Conservation (phyloP, 2,888 invertebrate genomes). For the Noctua pronuba region DNA sequence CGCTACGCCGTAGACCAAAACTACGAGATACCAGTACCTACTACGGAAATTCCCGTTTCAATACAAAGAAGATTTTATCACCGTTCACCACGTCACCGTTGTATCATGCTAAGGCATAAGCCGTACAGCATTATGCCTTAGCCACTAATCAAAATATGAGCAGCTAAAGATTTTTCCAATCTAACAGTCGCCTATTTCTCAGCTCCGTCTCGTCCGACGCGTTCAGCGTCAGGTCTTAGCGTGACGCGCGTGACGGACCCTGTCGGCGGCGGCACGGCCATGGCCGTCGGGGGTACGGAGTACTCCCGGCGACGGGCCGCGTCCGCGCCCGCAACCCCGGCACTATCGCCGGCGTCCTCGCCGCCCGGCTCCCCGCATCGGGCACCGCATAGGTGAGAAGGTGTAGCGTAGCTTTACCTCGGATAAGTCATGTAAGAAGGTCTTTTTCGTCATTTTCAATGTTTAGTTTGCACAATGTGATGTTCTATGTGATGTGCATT, state of each 20-base stretch:
- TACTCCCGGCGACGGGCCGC: constrained; percentile 91
- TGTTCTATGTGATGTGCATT: background rate
- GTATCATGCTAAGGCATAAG: background rate
- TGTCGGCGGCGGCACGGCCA: constrained; percentile 91
- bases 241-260: constrained; percentile 91
- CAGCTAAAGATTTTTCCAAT: background rate
- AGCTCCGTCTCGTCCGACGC: constrained; percentile 94
- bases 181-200: constrained; percentile 8
- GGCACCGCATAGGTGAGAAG: constrained; percentile 80
- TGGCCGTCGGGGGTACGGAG: constrained; percentile 91
- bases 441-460: constrained; percentile 19
- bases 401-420: constrained; percentile 21
- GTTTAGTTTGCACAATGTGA: constrained; percentile 15
- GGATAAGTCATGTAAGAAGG: constrained; percentile 26
- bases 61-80: background rate
- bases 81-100: background rate
- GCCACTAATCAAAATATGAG: background rate
- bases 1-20: constrained; percentile 34
- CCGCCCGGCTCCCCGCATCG: constrained; percentile 92
- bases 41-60: background rate
- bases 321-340: constrained; percentile 94
- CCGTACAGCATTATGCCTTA: background rate
- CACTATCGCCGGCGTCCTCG: constrained; percentile 94
- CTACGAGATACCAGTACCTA: background rate
- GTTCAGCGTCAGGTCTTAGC: constrained; percentile 93